Evolutionary conservation across 1,140 invertebrate species (phyloP), one percentile per base, ranked within the genome.

Genomic region (Ostrea denselamellosa): DNA sequence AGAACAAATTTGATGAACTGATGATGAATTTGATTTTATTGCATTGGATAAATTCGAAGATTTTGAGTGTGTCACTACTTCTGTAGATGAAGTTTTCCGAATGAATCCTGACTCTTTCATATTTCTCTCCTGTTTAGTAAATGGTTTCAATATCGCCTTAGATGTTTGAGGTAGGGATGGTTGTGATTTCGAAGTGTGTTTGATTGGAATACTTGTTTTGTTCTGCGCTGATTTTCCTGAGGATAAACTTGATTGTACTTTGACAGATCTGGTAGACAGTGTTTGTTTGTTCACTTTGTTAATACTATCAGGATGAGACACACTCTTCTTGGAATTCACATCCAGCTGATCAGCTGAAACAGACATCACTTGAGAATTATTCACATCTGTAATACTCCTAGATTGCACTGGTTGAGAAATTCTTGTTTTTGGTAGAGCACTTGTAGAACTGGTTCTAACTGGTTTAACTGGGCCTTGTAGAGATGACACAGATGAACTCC

Each of bases 401-500:
- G 87, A 88, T 56, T 83, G 68, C 22, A 83, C 85, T n/a, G 86
- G 68, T 22, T 65, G 86, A n/a, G 86, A 34, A 65, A 89, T 28
- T 87, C 81, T 85, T 62, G 85, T 87, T 87, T 87, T 89, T 12
- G 28, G 56, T 19, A 86, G 34, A 51, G 53, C 54, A 28, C 44
- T 52, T 52, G 86, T 84, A n/a, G 87, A 85, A n/a, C 58, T 88
- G 19, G 83, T 81, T 44, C 81, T 71, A 9, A 83, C 22, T 22
- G 84, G 56, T 87, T 86, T 90, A 9, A 71, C 85, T 28, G 85
- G 86, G 58, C 85, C 83, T 65, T 84, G 68, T 85, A 91, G 68
- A 19, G 91, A 91, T 28, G 91, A 90, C 5, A 88, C 89, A 14
- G 91, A 91, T 7, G 89, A 86, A 81, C 91, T 91, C 56, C 91